Conservation (phyloP, 2,888 invertebrate species). For the Polymixis lichenea region DNA sequence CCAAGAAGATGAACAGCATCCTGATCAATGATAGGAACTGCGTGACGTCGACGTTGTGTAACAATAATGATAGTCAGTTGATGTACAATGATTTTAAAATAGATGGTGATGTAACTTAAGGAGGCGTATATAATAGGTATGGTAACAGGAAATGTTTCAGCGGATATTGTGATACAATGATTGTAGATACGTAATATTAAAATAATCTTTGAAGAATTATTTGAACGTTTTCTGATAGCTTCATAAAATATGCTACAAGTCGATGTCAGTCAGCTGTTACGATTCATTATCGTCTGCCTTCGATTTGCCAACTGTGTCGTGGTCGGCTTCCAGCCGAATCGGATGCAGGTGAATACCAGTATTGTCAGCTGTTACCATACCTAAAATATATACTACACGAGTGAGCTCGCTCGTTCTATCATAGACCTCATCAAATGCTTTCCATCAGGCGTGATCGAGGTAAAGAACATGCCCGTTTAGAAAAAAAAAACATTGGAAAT, state of each 20-base stretch:
- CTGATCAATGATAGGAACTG: slow-evolving; percentile 68
- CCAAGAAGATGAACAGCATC: slow-evolving; percentile 70
- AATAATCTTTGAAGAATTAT: background rate
- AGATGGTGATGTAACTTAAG: slow-evolving; percentile 66
- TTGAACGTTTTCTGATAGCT: background rate
- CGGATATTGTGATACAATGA: slow-evolving; percentile 39
- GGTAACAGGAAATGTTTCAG: background rate
- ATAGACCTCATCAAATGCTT: too few species aligned
- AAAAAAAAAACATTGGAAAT: background rate
- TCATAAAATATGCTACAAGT: background rate
- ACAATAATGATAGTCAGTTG: slow-evolving; percentile 76
- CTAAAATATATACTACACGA: too few species aligned
- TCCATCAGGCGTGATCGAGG: too few species aligned
- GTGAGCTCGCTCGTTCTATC: too few species aligned
- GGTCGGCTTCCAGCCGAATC: too few species aligned
- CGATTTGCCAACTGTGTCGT: too few species aligned
- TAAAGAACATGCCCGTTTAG: too few species aligned
- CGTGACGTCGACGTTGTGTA: slow-evolving; percentile 67
- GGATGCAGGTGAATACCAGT: too few species aligned
- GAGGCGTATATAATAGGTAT: background rate
- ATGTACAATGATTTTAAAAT: slow-evolving; percentile 67
- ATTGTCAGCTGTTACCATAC: too few species aligned
- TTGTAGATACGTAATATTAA: slow-evolving; percentile 20
- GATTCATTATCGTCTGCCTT: background rate
- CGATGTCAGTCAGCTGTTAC: background rate